Conservation (phyloP, 2,888 invertebrate species). For the Psococerastis gibbosa region DNA sequence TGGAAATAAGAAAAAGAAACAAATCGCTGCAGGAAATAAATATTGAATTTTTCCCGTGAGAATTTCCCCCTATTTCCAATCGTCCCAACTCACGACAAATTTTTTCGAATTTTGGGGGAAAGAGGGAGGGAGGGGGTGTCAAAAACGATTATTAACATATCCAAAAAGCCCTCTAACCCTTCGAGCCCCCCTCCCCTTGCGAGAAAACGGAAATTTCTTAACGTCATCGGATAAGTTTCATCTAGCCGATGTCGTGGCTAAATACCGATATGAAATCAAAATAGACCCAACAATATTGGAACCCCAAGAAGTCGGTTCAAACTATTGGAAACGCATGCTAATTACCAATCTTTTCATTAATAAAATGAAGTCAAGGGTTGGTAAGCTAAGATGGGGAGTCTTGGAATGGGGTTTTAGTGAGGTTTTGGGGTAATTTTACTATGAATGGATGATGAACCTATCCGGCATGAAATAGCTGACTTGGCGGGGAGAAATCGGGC, state of each 20-base stretch:
- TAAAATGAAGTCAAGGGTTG: not conserved
- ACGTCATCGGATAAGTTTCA: no score
- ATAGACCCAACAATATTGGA: conserved; percentile 3
- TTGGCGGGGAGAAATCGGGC: conserved; percentile 4
- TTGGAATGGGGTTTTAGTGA: not conserved
- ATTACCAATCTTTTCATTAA: not conserved
- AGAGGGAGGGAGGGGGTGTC: not conserved
- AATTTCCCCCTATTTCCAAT: no score
- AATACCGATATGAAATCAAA: conserved; percentile 7
- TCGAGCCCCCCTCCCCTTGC: no score
- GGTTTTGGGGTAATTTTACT: not conserved
- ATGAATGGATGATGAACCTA: not conserved
- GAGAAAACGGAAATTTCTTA: no score
- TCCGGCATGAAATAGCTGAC: conserved; percentile 2
- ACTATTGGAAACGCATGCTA: not conserved
- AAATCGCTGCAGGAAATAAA: no score
- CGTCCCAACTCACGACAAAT: no score
- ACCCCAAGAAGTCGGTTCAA: not conserved
- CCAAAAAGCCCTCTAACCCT: no score
- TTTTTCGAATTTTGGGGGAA: not conserved
- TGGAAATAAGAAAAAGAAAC: no score
- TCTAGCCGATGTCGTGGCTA: not conserved
- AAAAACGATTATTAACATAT: no score
- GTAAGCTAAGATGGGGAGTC: not conserved
- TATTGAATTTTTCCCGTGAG: no score